Percentiles rank a stretch among this genome's conserved stretches.
Evolutionary conservation across 2,113 vertebrate species (phyloP).

Genomic region (Gambusia holbrooki): DNA sequence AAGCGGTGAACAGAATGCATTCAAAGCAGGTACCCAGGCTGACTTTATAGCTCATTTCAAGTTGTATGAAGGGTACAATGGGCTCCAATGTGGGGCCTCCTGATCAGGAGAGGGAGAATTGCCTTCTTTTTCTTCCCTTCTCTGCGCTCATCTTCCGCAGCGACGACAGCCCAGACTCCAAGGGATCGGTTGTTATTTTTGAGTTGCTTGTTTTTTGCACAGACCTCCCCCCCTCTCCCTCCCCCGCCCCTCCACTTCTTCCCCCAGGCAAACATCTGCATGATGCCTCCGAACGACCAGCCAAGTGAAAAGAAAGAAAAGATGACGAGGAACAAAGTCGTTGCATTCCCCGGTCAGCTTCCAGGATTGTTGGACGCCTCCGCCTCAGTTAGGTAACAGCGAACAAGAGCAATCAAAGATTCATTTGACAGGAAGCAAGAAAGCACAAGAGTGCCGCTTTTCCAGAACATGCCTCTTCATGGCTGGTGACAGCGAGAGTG

Average conservation of each 20-base stretch:
- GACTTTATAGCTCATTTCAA: slow-evolving; percentile 36
- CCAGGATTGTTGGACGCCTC: slow-evolving; percentile 45
- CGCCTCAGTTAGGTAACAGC: slow-evolving; percentile 38
- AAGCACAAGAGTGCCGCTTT: slow-evolving; percentile 5
- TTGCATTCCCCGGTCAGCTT: slow-evolving; percentile 30
- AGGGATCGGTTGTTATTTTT: slow-evolving; percentile 55
- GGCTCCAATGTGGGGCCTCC: slow-evolving; percentile 40
- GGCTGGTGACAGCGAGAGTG: neutral
- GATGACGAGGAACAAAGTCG: slow-evolving; percentile 1
- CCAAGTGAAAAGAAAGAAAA: slow-evolving; percentile 34
- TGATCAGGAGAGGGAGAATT: slow-evolving; percentile 34
- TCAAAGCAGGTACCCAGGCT: neutral
- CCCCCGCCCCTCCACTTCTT: neutral
- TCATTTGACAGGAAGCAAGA: slow-evolving; percentile 37
- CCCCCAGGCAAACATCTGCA: slow-evolving; percentile 58
- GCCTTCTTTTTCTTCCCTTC: neutral
- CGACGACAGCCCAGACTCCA: slow-evolving; percentile 28
- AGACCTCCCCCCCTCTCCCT: no score
- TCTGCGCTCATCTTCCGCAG: slow-evolving; percentile 12
- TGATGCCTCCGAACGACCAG: slow-evolving; percentile 48
- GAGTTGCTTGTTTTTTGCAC: slow-evolving; percentile 23
- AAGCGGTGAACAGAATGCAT: slow-evolving; percentile 15
- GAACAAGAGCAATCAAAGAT: slow-evolving; percentile 50
- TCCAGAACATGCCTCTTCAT: slow-evolving; percentile 9
- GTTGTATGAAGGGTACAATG: slow-evolving; percentile 19